phyloP scores from a whole-genome alignment of 1,140 invertebrate genomes.

The Eumeta japonica region DNA sequence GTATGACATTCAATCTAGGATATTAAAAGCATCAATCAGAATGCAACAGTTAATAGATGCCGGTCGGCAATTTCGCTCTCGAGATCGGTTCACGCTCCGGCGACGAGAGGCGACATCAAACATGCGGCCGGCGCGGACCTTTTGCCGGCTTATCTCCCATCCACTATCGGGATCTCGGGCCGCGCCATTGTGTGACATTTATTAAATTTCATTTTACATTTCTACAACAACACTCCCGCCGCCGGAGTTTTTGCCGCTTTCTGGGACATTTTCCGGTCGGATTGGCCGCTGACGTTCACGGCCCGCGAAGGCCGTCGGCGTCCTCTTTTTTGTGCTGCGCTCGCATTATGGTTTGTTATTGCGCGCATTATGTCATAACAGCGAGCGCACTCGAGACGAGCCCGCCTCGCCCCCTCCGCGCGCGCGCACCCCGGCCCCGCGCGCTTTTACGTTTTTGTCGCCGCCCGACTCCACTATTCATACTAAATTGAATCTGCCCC shows the following conservation, averaged over 20 bases:
- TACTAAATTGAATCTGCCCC: constrained; percentile 50
- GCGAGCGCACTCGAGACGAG: constrained; percentile 31
- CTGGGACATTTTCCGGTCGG: constrained; percentile 55
- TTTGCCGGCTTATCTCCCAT: constrained; percentile 54
- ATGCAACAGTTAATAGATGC: constrained; percentile 51
- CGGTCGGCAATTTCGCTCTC: constrained; percentile 50
- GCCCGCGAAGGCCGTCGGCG: constrained; percentile 30
- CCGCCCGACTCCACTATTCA: no score
- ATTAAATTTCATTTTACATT: constrained; percentile 58
- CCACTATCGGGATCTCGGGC: constrained; percentile 46
- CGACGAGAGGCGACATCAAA: constrained; percentile 54
- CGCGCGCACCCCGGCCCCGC: no score
- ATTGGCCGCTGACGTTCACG: constrained; percentile 43
- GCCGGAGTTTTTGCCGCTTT: constrained; percentile 43
- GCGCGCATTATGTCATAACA: constrained; percentile 57
- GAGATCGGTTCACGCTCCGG: constrained; percentile 47
- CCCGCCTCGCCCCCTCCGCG: no score
- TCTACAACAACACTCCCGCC: constrained; percentile 55
- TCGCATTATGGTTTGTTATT: constrained; percentile 40
- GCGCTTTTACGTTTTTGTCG: no score
- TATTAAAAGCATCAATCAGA: constrained; percentile 51
- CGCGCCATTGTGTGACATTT: constrained; percentile 45
- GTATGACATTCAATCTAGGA: constrained; percentile 44
- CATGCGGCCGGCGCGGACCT: constrained; percentile 47
- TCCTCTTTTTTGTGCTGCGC: constrained; percentile 41